Evolutionary conservation across 2,113 vertebrate genomes (phyloP), one percentile per base, ranked within the genome.

Genomic region (Crotalus viridis): DNA sequence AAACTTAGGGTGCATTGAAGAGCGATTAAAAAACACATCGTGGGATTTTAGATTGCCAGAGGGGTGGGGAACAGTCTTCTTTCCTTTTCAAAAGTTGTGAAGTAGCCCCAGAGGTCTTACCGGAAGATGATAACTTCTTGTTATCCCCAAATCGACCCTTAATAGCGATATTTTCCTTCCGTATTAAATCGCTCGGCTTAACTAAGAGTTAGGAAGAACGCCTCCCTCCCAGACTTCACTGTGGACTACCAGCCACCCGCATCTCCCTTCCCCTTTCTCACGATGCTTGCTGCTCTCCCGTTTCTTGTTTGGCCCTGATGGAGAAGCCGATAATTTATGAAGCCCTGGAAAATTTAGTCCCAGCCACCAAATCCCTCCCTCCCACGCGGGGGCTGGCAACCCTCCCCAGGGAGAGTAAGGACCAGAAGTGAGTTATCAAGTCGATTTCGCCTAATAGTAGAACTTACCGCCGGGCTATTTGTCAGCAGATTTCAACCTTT

Each of bases 261-360:
- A 33, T 51, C 51, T 33, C 17, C 43, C 6, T 74, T 56, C 39
- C 64, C 7, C 93, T 81, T 94, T 93, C 96, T 57, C 95, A 95
- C 96, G 95, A 96, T 95, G 96, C 96, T 97, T 91, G 46, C 39
- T n/a, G 57, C 85, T 96, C 95, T 97, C 94, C 24, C 43, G 94
- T 95, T 87, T 94, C 97, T 96, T 95, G 97, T 95, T 97, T 95
- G 97, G 96, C 95, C 96, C 94, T 95, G 93, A 95, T 94, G 96
- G 95, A 95, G 85, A 90, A 94, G 95, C 94, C 94, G 88, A 96
- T 98, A 97, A 98, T 98, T 98, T 98, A 98, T 98, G 97, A 97
- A 96, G 93, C 94, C 97, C 95, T 95, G 95, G 96, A 97, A 98
- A 98, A 98, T 94, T 96, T 98, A 97, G 97, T 97, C 97, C 15